Evolutionary conservation across 2,797 vertebrate species (phyloP).

Genomic region (Sebastes reedi): DNA sequence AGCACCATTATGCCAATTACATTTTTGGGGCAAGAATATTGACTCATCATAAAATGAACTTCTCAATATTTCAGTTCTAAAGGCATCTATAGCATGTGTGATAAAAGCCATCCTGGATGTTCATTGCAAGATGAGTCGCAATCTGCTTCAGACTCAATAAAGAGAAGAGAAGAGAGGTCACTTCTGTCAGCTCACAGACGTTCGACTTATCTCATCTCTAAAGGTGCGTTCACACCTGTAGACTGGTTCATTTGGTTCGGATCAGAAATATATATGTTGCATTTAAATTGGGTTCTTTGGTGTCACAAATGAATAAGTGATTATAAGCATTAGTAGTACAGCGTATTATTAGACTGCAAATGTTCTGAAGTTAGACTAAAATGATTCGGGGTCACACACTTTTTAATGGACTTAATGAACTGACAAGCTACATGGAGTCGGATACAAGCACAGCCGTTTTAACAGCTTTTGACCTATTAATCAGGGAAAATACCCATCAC

Average conservation of each 20-base stretch:
- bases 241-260: background rate
- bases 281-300: background rate
- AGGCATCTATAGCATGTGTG: no score
- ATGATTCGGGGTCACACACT: background rate
- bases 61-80: no score
- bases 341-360: background rate
- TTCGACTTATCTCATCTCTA: background rate
- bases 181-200: background rate
- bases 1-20: no score
- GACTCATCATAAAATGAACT: no score
- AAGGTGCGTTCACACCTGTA: background rate
- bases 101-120: background rate
- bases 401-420: background rate
- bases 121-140: background rate
- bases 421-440: background rate
- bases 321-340: background rate
- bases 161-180: background rate
- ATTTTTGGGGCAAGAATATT: no score
- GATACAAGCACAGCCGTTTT: no score
- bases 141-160: background rate
- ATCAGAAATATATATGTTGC: background rate
- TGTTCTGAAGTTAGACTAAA: no score
- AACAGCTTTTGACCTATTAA: background rate
- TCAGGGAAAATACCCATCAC: background rate
- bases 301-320: background rate